These are phyloP conservation scores for Crocidura indochinensis DNA, from an alignment of 2,797 vertebrate genomes.

Conservation along the genomic window DNA sequence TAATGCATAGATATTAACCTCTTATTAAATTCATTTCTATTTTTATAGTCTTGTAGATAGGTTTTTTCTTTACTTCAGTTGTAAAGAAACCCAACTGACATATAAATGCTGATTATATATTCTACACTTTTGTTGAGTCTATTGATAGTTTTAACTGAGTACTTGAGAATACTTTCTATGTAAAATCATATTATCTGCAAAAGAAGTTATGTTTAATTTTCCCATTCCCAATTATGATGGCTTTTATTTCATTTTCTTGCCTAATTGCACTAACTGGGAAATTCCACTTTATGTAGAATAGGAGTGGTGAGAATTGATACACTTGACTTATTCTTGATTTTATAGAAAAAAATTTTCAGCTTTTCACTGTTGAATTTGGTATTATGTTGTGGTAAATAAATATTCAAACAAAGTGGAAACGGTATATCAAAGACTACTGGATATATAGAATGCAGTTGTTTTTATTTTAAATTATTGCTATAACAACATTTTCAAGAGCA, in stretches of 20 bases:
- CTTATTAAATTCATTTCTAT: background rate
- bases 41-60: background rate
- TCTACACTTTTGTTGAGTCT: background rate
- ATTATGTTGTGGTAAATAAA: background rate
- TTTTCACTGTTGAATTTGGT: background rate
- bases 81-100: background rate
- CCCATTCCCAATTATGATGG: background rate
- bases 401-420: background rate
- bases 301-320: background rate
- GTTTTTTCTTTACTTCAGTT: background rate
- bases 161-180: background rate
- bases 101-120: background rate
- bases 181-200: background rate
- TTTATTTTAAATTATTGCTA: too few relatives aligned
- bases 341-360: background rate
- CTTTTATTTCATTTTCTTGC: conserved; percentile 12
- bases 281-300: background rate
- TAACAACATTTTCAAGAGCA: too few relatives aligned
- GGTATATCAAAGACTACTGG: background rate
- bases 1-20: background rate
- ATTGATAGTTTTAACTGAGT: background rate
- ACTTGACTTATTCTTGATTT: conserved; percentile 14
- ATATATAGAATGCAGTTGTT: background rate
- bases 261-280: background rate
- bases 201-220: conserved; percentile 22